phyloP scores from a whole-genome alignment of 1,140 invertebrate species.

The Melipona quadrifasciata region DNA sequence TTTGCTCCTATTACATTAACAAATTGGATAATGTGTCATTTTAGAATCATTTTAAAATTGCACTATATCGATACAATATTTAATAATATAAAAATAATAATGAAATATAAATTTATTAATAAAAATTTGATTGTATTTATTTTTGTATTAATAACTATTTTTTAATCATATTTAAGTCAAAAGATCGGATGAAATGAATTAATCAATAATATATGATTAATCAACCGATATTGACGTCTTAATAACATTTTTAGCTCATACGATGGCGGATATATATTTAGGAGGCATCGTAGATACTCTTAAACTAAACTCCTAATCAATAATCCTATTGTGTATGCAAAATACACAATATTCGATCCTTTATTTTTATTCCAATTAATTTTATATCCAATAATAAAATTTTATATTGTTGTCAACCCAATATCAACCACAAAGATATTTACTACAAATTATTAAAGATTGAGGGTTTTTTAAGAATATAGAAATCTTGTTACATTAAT shows the following conservation, averaged over 20 bases:
- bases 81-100: not conserved
- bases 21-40: not conserved
- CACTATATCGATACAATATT: not conserved
- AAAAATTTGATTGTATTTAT: not conserved
- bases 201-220: not conserved
- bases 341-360: no score
- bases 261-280: not conserved
- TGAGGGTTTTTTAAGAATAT: not conserved
- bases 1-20: not conserved
- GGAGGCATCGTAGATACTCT: not conserved
- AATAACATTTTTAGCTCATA: constrained; percentile 11
- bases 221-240: not conserved
- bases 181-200: not conserved
- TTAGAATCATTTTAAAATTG: not conserved
- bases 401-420: not conserved
- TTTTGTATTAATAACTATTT: not conserved
- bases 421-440: not conserved
- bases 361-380: no score
- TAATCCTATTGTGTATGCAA: not conserved
- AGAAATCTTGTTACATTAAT: not conserved
- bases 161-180: not conserved
- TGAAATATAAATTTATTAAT: not conserved
- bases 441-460: not conserved
- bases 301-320: not conserved
- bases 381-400: no score